Evolutionary conservation across 1,140 invertebrate species (phyloP).

Genomic region (Magallana angulata): DNA sequence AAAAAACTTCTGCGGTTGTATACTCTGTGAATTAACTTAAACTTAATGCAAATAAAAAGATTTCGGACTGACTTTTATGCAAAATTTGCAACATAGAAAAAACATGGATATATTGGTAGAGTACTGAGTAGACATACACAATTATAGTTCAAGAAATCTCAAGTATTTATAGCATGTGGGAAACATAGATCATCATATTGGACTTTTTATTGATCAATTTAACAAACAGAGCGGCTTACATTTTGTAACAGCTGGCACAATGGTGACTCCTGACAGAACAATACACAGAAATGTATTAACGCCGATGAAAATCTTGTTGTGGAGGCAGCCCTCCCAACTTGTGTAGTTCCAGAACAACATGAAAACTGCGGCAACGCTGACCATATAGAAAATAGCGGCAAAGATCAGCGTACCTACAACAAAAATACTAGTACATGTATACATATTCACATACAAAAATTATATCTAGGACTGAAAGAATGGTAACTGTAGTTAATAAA

Average conservation of each 20-base stretch:
- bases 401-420: slow-evolving; percentile 85
- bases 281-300: slow-evolving; percentile 95
- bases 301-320: slow-evolving; percentile 98
- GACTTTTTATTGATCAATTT: background rate
- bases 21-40: too few relatives aligned
- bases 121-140: too few relatives aligned
- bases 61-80: too few relatives aligned
- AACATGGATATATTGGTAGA: too few relatives aligned
- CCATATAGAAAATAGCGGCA: slow-evolving; percentile 89
- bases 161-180: too few relatives aligned
- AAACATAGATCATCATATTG: too few relatives aligned
- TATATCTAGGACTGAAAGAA: too few relatives aligned
- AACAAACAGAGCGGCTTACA: slow-evolving; percentile 70
- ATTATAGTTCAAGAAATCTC: too few relatives aligned
- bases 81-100: too few relatives aligned
- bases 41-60: too few relatives aligned
- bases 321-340: slow-evolving; percentile 87
- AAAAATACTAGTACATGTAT: background rate
- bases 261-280: slow-evolving; percentile 90
- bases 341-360: slow-evolving; percentile 95
- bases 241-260: slow-evolving; percentile 84
- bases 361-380: slow-evolving; percentile 89
- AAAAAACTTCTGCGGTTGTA: too few relatives aligned
- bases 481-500: too few relatives aligned
- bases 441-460: background rate